Percentiles rank a stretch among this genome's conserved stretches.
phyloP scores from a whole-genome alignment of 2,888 invertebrate genomes.

The Oscheius sp. region DNA sequence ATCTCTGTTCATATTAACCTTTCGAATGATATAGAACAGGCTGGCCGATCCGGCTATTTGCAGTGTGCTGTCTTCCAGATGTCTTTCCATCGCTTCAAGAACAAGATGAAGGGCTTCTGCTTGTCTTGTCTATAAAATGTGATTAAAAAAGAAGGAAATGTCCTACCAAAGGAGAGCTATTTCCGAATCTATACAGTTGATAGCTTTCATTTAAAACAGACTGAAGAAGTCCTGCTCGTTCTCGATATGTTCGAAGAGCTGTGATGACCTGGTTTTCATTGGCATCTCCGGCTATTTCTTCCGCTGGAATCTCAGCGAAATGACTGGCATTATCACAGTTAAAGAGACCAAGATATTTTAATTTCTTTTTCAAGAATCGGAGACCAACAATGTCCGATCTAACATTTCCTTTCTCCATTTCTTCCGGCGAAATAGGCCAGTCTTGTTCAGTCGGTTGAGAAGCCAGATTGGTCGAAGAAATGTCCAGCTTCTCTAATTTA shows the following conservation, averaged over 20 bases:
- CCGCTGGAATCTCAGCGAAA: constrained; percentile 88
- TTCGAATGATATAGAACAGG: constrained; percentile 60
- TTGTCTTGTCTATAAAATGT: constrained; percentile 47
- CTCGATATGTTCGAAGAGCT: constrained; percentile 83
- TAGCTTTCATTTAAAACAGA: constrained; percentile 88
- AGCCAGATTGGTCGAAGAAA: constrained; percentile 93
- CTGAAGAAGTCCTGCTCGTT: constrained; percentile 83
- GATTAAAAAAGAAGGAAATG: too few relatives aligned
- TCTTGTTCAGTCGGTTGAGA: constrained; percentile 78
- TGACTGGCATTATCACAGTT: constrained; percentile 90
- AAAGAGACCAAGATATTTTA: constrained; percentile 90
- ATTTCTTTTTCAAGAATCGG: constrained; percentile 79
- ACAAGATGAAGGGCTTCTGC: constrained; percentile 75
- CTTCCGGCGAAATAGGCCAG: constrained; percentile 35
- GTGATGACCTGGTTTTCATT: constrained; percentile 80
- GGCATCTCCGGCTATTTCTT: constrained; percentile 52
- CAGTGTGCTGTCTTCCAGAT: constrained; percentile 85
- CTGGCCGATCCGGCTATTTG: constrained; percentile 77
- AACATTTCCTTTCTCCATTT: constrained; percentile 32
- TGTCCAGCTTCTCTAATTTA: constrained; percentile 84
- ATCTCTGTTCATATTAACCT: constrained; percentile 63
- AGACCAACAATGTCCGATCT: constrained; percentile 84
- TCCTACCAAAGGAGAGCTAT: constrained; percentile 50
- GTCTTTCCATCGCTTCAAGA: constrained; percentile 87
- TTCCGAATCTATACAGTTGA: constrained; percentile 71